phyloP scores from a whole-genome alignment of 2,113 vertebrate genomes.

The Haemorhous mexicanus region DNA sequence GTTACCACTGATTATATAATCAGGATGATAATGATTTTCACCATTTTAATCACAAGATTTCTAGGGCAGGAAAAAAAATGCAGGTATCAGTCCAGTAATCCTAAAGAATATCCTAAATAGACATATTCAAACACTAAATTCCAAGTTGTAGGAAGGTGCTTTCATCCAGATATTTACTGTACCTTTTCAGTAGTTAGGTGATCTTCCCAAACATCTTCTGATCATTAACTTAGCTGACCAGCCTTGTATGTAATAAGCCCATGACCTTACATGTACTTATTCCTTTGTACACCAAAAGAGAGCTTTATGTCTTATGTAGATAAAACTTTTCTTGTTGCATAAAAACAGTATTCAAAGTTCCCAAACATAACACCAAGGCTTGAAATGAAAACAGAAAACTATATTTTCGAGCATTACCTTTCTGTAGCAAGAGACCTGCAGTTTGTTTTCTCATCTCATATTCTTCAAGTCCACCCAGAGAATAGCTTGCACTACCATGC shows the following conservation, averaged over 20 bases:
- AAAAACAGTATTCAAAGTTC: neutral
- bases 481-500: fast-evolving
- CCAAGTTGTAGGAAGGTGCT: neutral
- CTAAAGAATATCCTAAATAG: neutral
- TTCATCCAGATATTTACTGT: neutral
- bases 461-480: neutral
- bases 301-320: neutral
- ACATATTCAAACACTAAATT: neutral
- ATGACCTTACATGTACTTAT: neutral
- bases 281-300: neutral
- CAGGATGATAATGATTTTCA: fast-evolving
- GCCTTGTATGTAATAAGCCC: neutral
- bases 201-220: neutral
- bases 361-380: neutral
- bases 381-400: neutral
- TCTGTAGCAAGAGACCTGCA: neutral
- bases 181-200: neutral
- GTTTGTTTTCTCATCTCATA: neutral
- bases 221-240: neutral
- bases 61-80: neutral
- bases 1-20: neutral
- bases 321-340: neutral
- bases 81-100: neutral
- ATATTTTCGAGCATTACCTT: neutral
- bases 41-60: neutral